Evolutionary conservation across 2,797 vertebrate genomes (phyloP).

Genomic region (Gadopsis bispinosus): DNA sequence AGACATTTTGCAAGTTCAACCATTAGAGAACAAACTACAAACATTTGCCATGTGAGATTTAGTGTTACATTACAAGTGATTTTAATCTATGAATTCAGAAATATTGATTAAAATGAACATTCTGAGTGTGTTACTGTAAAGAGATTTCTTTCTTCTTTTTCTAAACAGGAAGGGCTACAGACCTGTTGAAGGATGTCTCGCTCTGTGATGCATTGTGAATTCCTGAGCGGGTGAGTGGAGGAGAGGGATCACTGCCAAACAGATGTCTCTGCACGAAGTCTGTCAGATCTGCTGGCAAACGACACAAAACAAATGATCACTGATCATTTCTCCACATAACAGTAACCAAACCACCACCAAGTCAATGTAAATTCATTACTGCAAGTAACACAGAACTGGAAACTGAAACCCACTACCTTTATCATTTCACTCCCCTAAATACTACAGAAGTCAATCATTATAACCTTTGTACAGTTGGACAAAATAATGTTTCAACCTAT

Average conservation of each 20-base stretch:
- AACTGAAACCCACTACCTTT: not conserved
- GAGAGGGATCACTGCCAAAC: slow-evolving; percentile 70
- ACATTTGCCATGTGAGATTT: not conserved
- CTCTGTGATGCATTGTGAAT: slow-evolving; percentile 66
- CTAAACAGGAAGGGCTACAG: not conserved
- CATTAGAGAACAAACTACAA: not conserved
- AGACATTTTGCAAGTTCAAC: not conserved
- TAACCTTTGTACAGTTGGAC: not conserved
- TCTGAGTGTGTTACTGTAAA: not conserved
- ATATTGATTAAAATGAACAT: not conserved
- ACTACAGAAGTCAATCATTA: not conserved
- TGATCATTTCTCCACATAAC: too few species aligned
- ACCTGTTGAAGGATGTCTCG: slow-evolving; percentile 73
- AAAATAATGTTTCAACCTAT: not conserved
- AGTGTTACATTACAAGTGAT: not conserved
- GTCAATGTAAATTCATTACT: not conserved
- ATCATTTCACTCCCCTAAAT: too few species aligned
- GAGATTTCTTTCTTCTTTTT: not conserved
- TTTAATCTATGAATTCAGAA: too few species aligned
- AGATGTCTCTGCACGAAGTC: slow-evolving; percentile 80
- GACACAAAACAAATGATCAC: not conserved
- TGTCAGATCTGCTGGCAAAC: slow-evolving; percentile 76
- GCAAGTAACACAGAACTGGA: not conserved
- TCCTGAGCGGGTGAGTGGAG: slow-evolving; percentile 75
- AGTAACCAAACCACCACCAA: not conserved